These are phyloP conservation scores for Amphipyra tragopoginis DNA, from an alignment of 2,888 invertebrate species.

Conservation along the genomic window DNA sequence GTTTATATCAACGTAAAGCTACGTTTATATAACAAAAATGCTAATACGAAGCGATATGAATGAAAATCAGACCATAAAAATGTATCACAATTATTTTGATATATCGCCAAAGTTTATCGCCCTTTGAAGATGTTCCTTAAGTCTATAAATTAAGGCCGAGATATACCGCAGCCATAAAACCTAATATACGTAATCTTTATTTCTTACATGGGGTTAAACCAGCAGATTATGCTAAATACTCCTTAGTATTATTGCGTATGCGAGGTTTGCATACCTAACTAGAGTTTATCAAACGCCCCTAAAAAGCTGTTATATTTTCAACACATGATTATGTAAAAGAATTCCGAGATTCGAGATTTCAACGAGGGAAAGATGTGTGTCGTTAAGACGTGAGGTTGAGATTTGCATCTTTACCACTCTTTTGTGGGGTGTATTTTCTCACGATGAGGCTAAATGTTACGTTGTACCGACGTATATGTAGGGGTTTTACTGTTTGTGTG, in stretches of 20 bases:
- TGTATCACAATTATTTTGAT: constrained; percentile 57
- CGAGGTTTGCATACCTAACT: constrained; percentile 76
- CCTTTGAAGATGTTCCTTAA: constrained; percentile 61
- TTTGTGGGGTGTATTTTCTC: constrained; percentile 75
- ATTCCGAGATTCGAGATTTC: constrained; percentile 82
- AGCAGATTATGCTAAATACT: constrained; percentile 86
- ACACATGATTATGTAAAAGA: constrained; percentile 90
- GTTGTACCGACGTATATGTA: constrained; percentile 17
- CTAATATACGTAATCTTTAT: constrained; percentile 70
- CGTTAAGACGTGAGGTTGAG: constrained; percentile 81
- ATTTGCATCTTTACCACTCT: constrained; percentile 84
- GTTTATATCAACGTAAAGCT: background rate
- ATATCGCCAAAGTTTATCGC: constrained; percentile 56
- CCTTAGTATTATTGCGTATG: constrained; percentile 77
- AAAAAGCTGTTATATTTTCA: constrained; percentile 88
- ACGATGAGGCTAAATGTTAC: constrained; percentile 69
- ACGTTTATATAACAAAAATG: constrained; percentile 38
- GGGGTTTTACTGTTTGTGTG: constrained; percentile 4
- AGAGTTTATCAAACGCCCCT: constrained; percentile 80
- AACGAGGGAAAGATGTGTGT: constrained; percentile 81
- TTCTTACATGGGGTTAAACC: constrained; percentile 66
- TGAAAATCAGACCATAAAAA: constrained; percentile 56
- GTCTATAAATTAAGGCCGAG: constrained; percentile 59
- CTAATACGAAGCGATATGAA: constrained; percentile 43
- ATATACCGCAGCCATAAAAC: constrained; percentile 59